Base-by-base conservation (phyloP, 2,113 vertebrate species). In the Varanus salvator region DNA sequence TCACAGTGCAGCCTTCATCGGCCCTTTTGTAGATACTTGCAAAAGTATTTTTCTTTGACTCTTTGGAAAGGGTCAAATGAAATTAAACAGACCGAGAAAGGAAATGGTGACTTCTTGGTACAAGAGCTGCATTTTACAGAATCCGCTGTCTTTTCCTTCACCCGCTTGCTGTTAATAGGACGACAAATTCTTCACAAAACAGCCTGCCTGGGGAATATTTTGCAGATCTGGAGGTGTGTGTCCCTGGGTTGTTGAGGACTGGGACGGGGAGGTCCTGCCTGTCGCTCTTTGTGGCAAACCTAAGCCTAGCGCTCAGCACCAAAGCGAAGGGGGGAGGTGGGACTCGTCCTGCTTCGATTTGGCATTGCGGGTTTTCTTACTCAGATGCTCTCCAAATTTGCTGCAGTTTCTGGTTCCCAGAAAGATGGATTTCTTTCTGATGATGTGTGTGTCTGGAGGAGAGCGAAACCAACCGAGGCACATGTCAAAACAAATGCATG, bases 291-390 rank as follows among this genome's bases (percentile, higher is more conserved):
- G 4, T 31, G 54, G 17, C 52, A 74, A 85, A 60, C 23, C 38
- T 11, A 17, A n/a, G 21, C 34, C 44, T 27, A 7, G 38, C 29
- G 44, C 23, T 38, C 68, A 52, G 29, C 71, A 52, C 31, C 54
- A 14, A 23, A 86, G 52, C 50, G 23, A 8, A 64, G 25, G 21
- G 50, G 38, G 52, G 14, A 11, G 38, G 21, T 6, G 31, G 86
- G 89, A 87, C 54, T 90, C 84, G 82, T 68, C 71, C 54, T 14
- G 27, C 29, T 72, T 88, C 60, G 19, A 81, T 27, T 31, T 60
- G 15, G 78, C 76, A 87, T 76, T 76, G 52, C 19, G 71, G 38
- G 44, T 86, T 87, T 76, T 74, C 57, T 72, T 87, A 68, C 82
- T 87, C 80, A 68, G 75, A 76, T 21, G 23, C 4, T 31, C 23